Evolutionary conservation across 2,797 vertebrate species (phyloP), one percentile per base, ranked within the genome.

Genomic region (Hybognathus amarus): DNA sequence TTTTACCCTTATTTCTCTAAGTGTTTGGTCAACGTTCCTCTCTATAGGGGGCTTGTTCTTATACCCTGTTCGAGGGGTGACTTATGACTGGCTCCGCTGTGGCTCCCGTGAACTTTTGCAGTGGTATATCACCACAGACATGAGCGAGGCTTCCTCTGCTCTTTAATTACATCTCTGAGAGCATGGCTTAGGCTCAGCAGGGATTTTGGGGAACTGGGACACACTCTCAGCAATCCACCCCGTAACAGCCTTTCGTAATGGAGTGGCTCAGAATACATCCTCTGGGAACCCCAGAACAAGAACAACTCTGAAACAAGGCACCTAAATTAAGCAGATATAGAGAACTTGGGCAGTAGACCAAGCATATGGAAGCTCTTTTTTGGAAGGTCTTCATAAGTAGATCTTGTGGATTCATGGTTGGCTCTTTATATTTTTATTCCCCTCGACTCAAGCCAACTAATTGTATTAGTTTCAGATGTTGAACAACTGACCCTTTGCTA

Each of bases 311-410:
- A 80, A 66, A 78, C 67, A 47, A 70, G 79, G 42, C 73, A 63
- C 27, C 85, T 73, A n/a, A 73, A 84, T 61, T 67, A 50, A 63
- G 63, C 59, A 42, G 47, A 83, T 84, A 36, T 76, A 74, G 75
- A 88, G 81, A 87, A 86, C n/a, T 87, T 45, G 83, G 81, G 83
- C 86, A 88, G 86, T 80, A 83, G 86, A 85, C 78, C 75, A 59
- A 74, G 71, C 70, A 40, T 38, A 11, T 33, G 70, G 82, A 68
- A 77, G 38, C n/a, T 24, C 84, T 13, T 50, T n/a, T 47, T 81
- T 11, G 24, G 3, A 66, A 56, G 42, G 8, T 17, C 24, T 8
- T 18, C 24, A 42, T 38, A 12, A 12, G 3, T 64, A 47, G 83
- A 86, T 80, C 82, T 74, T 81, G 6, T 83, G 71, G 52, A 59